A percentile compares a stretch with the other conserved stretches of the same genome.
Conservation (phyloP, 2,888 invertebrate species). For the Acholoe squamosa region DNA sequence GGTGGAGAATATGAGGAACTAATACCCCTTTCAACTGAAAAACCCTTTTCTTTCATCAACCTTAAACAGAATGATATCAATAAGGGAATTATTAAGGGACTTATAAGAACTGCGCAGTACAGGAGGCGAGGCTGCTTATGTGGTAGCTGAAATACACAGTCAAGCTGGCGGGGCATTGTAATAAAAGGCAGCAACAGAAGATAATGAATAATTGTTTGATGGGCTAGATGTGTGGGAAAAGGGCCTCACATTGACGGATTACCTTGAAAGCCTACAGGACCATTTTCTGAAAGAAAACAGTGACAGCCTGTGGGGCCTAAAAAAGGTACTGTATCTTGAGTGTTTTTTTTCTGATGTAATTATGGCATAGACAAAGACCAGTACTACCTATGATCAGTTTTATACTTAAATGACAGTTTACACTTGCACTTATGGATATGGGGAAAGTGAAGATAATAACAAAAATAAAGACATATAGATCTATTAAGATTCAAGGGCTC, state of each 20-base stretch:
- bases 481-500: too few species aligned
- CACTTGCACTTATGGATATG: too few species aligned
- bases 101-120: neutral
- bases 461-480: neutral
- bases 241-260: conserved; percentile 54
- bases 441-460: neutral
- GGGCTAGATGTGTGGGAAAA: conserved; percentile 24
- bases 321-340: neutral
- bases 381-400: too few species aligned
- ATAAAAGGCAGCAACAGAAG: neutral
- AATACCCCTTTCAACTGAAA: too few species aligned
- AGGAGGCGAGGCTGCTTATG: conserved; percentile 2
- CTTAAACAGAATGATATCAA: too few species aligned
- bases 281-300: conserved; percentile 53
- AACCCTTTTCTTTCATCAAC: too few species aligned
- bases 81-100: neutral
- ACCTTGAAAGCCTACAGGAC: conserved; percentile 52
- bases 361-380: too few species aligned
- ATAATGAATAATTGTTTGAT: neutral
- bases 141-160: conserved; percentile 17
- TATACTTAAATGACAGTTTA: too few species aligned
- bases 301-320: conserved; percentile 1
- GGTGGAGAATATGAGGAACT: too few species aligned
- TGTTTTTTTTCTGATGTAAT: too few species aligned
- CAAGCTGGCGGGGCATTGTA: conserved; percentile 9